phyloP scores from a whole-genome alignment of 2,888 invertebrate species.

The Diarsia rubi region DNA sequence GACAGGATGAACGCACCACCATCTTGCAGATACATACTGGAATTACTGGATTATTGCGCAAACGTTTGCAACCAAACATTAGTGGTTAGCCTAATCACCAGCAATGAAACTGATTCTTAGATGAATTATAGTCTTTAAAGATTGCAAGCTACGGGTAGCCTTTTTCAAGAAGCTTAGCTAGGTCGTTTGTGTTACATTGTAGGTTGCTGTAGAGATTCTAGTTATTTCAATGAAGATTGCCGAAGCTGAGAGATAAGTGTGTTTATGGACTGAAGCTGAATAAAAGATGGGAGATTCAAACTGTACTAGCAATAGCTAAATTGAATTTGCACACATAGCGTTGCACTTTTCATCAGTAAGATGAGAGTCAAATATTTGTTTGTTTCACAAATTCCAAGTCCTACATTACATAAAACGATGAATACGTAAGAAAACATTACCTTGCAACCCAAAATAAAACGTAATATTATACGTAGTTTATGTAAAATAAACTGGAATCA shows the following conservation, averaged over 20 bases:
- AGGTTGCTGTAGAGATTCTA: conserved; percentile 15
- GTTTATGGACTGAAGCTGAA: conserved; percentile 7
- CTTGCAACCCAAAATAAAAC: conserved; percentile 35
- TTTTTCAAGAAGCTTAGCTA: conserved; percentile 54
- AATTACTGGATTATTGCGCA: conserved; percentile 73
- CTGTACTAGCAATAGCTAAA: background rate
- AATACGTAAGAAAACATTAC: conserved; percentile 28
- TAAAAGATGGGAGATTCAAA: background rate
- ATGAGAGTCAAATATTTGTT: background rate
- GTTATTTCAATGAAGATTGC: conserved; percentile 24
- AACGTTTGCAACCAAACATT: conserved; percentile 72
- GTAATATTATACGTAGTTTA: conserved; percentile 39
- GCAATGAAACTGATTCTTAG: conserved; percentile 76
- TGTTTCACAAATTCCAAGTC: background rate
- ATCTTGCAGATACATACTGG: conserved; percentile 66
- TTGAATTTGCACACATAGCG: background rate
- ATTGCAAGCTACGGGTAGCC: conserved; percentile 48
- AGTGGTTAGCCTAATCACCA: conserved; percentile 79
- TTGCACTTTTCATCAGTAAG: background rate
- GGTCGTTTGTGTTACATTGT: conserved; percentile 36
- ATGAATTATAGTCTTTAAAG: conserved; percentile 71
- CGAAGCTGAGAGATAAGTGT: conserved; percentile 20
- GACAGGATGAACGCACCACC: conserved; percentile 65
- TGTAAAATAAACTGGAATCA: conserved; percentile 38
- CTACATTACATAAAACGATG: conserved; percentile 5